phyloP scores from a whole-genome alignment of 2,797 vertebrate genomes.

The Danio choprae region DNA sequence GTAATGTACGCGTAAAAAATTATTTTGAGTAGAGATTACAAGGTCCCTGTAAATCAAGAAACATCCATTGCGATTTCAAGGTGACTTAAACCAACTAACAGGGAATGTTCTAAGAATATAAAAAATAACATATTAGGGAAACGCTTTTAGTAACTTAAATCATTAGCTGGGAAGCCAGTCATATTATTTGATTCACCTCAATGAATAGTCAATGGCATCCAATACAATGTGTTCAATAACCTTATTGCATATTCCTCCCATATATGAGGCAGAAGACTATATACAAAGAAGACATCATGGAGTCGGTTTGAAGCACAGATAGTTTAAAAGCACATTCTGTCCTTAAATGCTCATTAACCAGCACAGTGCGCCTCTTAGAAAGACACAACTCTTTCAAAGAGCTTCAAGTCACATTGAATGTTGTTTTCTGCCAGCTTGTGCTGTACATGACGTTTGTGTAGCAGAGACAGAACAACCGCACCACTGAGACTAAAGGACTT shows the following conservation, averaged over 20 bases:
- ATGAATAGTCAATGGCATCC: neutral
- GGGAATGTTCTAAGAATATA: too few species aligned
- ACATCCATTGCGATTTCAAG: too few species aligned
- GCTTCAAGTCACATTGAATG: constrained; percentile 22
- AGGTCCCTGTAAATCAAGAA: too few species aligned
- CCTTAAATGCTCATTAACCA: constrained; percentile 49
- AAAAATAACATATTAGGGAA: too few species aligned
- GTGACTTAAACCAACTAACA: too few species aligned
- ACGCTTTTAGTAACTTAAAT: too few species aligned
- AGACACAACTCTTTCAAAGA: constrained; percentile 9
- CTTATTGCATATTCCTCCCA: neutral
- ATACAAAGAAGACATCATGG: constrained; percentile 1
- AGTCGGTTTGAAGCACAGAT: constrained; percentile 30
- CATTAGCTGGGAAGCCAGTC: too few species aligned
- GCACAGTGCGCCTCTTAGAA: constrained; percentile 39
- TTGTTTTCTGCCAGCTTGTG: constrained; percentile 38
- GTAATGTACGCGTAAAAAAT: too few species aligned
- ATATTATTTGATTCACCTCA: too few species aligned
- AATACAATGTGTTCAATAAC: neutral
- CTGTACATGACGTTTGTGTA: constrained; percentile 35
- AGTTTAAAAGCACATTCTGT: constrained; percentile 51
- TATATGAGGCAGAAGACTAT: neutral
- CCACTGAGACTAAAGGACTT: constrained; percentile 36
- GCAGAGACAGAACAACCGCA: constrained; percentile 27
- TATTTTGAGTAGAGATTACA: too few species aligned